phyloP scores from a whole-genome alignment of 2,113 vertebrate species.

The Myiopsitta monachus region DNA sequence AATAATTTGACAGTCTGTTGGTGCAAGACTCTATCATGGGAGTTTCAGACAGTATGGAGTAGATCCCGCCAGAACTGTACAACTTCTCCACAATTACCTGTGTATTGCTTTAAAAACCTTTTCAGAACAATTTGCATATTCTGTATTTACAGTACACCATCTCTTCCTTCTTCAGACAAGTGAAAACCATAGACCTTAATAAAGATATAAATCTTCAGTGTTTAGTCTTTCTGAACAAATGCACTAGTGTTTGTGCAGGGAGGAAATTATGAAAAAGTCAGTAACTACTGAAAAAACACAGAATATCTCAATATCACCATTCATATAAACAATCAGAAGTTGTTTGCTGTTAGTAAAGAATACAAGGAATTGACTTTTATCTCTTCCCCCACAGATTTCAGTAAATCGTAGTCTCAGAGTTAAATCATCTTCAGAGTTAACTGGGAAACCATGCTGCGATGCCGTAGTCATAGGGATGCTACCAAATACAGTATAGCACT shows the following conservation, averaged over 20 bases:
- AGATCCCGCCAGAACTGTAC: background rate
- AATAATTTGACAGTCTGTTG: background rate
- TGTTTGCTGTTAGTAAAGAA: background rate
- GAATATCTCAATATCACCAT: background rate
- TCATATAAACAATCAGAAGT: background rate
- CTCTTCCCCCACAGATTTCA: background rate
- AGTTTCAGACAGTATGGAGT: background rate
- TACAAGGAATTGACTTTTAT: background rate
- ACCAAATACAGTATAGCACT: background rate
- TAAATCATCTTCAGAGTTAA: background rate
- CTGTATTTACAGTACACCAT: background rate
- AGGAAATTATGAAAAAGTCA: background rate
- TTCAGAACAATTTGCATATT: background rate
- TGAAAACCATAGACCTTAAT: background rate
- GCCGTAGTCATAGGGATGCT: background rate
- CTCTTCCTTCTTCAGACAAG: background rate
- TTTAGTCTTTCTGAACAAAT: constrained; percentile 12
- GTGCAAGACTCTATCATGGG: background rate
- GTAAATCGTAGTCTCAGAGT: background rate
- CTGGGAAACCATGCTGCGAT: background rate
- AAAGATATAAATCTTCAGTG: constrained; percentile 8
- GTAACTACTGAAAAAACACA: background rate
- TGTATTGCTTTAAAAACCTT: background rate
- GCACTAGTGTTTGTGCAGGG: background rate
- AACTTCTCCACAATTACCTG: background rate